Evolutionary conservation across 2,888 invertebrate species (phyloP), one percentile per base, ranked within the genome.

Genomic region (Conomelus anceps): DNA sequence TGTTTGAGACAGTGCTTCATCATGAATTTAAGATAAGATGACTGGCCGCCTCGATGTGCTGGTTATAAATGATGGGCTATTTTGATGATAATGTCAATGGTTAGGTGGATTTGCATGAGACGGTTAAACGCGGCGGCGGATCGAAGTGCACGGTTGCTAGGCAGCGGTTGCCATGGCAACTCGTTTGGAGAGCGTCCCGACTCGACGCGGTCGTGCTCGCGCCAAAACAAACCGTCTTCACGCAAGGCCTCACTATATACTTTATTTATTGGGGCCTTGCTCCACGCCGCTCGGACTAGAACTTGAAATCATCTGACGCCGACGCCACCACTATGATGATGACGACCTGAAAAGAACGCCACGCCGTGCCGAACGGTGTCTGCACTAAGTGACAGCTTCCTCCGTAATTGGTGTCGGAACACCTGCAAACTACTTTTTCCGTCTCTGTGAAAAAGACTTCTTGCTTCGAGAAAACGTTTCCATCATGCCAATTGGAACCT

Each of bases 101-200:
- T 86, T 86, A 86, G 86, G 86, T 86, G 86, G 86, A 86, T 86
- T 86, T 86, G 86, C 86, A 86, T 86, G 86, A 86, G 86, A 86
- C 29, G 29, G 86, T 86, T 86, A 26, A 86, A 86, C 86, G 86
- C 29, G 86, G 86, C 23, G 24, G 86, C n/a, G 86, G 86, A 86
- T 86, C 86, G 86, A 86, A 86, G 86, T 26, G 86, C 86, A 17
- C 22, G 24, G 86, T 86, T 86, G 86, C 86, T 29, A 86, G 29
- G 86, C 86, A 22, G 24, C 86, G 86, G 86, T 86, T 23, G 29
- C 29, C 86, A 86, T 86, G 86, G 29, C 23, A n/a, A 86, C 86
- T 22, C 23, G 4, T 29, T 29, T 86, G 26, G 26, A 26, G 86
- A 86, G 86, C 86, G 86, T 86, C 29, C n/a, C 26, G 86, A 86